phyloP scores from a whole-genome alignment of 2,888 invertebrate genomes.

The Allygus modestus region DNA sequence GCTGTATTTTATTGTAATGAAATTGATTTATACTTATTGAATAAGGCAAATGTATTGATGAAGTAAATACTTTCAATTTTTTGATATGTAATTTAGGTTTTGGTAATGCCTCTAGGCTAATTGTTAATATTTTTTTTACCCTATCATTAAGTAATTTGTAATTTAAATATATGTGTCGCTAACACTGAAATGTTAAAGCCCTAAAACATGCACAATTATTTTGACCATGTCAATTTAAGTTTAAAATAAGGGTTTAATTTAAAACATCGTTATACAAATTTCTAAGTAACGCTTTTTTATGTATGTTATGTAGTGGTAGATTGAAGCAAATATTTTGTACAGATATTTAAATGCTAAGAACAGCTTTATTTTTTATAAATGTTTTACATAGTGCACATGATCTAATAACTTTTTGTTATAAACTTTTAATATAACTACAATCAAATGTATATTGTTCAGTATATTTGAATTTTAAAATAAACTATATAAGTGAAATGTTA shows the following conservation, averaged over 20 bases:
- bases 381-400: constrained; percentile 25
- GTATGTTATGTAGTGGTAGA: constrained; percentile 30
- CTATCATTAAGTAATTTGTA: background rate
- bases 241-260: background rate
- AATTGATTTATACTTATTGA: background rate
- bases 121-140: background rate
- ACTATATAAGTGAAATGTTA: constrained; percentile 9
- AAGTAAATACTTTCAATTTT: background rate
- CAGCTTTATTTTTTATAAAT: constrained; percentile 58
- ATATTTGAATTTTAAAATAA: constrained; percentile 31
- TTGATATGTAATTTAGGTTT: background rate
- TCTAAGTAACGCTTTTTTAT: constrained; percentile 8
- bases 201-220: constrained; percentile 25
- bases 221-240: background rate
- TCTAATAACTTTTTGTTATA: constrained; percentile 23
- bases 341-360: constrained; percentile 43
- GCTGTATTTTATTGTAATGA: background rate
- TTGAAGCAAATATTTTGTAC: constrained; percentile 48
- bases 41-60: background rate
- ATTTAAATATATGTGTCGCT: background rate
- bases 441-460: constrained; percentile 14
- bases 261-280: background rate
- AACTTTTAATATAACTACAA: constrained; percentile 25
- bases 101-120: too few species aligned
- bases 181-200: background rate